Evolutionary conservation across 2,113 vertebrate genomes (phyloP).

Genomic region (Lophura nycthemera): DNA sequence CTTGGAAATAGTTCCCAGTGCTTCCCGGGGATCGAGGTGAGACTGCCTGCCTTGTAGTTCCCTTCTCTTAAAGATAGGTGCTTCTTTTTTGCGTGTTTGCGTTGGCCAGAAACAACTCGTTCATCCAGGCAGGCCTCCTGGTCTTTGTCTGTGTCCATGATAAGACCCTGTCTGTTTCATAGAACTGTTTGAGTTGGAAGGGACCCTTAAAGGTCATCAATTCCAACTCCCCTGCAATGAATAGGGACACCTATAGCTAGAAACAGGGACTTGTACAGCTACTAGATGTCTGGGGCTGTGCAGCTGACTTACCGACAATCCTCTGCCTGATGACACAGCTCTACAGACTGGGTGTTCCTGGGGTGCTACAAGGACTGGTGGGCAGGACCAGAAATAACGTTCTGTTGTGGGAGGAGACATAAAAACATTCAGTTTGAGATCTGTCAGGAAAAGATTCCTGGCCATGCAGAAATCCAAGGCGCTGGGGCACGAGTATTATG

Average conservation of each 20-base stretch:
- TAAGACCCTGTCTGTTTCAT: background rate
- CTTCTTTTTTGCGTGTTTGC: background rate
- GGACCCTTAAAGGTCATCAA: too few species aligned
- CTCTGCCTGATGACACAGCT: background rate
- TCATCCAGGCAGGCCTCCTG: background rate
- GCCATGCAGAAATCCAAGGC: accelerated
- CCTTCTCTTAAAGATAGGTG: background rate
- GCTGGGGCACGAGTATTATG: accelerated
- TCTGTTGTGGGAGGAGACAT: background rate
- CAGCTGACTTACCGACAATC: background rate
- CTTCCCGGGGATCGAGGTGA: background rate
- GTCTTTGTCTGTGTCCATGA: background rate
- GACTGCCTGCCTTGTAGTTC: background rate
- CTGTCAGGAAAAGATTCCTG: background rate
- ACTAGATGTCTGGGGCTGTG: background rate
- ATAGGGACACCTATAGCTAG: too few species aligned
- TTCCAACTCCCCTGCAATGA: too few species aligned
- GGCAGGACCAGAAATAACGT: background rate
- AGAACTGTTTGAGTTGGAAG: too few species aligned
- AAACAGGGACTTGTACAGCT: too few species aligned
- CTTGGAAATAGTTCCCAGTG: background rate
- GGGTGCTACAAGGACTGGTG: background rate
- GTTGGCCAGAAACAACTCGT: background rate
- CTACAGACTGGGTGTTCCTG: background rate
- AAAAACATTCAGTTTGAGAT: background rate